Evolutionary conservation across 2,888 invertebrate genomes (phyloP).

Genomic region (Ecdyonurus torrentis): DNA sequence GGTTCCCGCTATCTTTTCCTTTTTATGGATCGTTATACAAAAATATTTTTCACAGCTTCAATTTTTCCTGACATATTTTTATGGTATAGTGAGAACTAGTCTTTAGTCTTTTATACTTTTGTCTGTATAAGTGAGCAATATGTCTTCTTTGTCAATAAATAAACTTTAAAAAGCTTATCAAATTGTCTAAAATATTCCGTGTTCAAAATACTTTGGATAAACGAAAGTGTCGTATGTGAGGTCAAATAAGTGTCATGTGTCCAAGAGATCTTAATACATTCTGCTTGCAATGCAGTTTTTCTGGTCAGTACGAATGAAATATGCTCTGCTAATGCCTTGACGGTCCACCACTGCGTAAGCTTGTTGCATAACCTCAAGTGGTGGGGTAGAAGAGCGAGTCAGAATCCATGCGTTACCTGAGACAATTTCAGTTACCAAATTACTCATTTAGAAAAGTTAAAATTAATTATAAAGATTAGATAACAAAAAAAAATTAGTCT

Average conservation of each 20-base stretch:
- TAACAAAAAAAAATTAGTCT: too few relatives aligned
- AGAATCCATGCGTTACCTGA: slow-evolving; percentile 42
- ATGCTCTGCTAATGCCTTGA: slow-evolving; percentile 36
- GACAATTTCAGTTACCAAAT: too few relatives aligned
- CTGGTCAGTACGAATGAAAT: slow-evolving; percentile 44
- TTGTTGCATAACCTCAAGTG: slow-evolving; percentile 36
- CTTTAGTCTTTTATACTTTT: not conserved
- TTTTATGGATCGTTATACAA: too few relatives aligned
- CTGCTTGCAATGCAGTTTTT: slow-evolving; percentile 37
- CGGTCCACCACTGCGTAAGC: slow-evolving; percentile 39
- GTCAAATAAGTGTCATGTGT: not conserved
- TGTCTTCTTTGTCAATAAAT: not conserved
- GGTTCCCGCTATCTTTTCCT: too few relatives aligned
- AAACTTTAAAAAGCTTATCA: too few relatives aligned
- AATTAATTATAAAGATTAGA: too few relatives aligned
- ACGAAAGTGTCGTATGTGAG: not conserved
- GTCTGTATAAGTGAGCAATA: not conserved
- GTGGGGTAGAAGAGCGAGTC: slow-evolving; percentile 40
- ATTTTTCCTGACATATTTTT: not conserved
- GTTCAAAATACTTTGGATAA: not conserved
- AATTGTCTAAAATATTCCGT: not conserved
- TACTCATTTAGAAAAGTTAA: too few relatives aligned
- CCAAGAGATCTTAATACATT: too few relatives aligned
- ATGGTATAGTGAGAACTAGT: not conserved
- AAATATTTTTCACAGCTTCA: too few relatives aligned